Conservation (phyloP, 2,113 vertebrate species). For the Siniperca knerii region DNA sequence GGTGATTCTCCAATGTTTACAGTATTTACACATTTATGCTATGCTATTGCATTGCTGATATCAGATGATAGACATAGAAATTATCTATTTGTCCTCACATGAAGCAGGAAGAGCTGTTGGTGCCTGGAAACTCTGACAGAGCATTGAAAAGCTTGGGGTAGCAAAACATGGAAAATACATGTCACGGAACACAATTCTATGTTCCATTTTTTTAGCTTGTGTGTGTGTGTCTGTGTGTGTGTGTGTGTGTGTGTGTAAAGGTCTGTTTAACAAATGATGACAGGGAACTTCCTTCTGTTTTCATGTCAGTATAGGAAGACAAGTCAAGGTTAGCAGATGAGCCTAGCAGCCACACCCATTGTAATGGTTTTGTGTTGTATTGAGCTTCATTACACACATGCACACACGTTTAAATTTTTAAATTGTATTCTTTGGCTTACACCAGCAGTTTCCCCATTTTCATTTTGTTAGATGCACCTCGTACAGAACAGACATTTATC, state of each 20-base stretch:
- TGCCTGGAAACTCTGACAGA: not conserved
- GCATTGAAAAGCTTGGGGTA: not conserved
- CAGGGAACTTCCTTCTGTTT: constrained; percentile 38
- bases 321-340: constrained; percentile 50
- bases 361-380: constrained; percentile 25
- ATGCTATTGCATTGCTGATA: not conserved
- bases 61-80: not conserved
- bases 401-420: not conserved
- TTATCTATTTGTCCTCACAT: not conserved
- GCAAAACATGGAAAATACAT: not conserved
- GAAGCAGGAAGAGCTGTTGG: not conserved
- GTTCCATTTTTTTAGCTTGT: not conserved
- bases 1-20: not conserved
- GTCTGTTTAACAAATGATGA: constrained; percentile 34
- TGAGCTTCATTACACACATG: not conserved
- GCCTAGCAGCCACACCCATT: constrained; percentile 1
- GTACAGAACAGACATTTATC: not conserved
- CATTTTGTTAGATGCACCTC: not conserved
- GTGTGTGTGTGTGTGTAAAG: not conserved
- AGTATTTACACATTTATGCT: not conserved
- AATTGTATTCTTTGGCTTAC: not conserved
- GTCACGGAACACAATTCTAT: not conserved
- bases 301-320: constrained; percentile 14
- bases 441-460: not conserved
- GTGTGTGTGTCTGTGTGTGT: not conserved